Evolutionary conservation across 2,797 vertebrate species (phyloP).

Genomic region (Schizopygopsis pylzovi): DNA sequence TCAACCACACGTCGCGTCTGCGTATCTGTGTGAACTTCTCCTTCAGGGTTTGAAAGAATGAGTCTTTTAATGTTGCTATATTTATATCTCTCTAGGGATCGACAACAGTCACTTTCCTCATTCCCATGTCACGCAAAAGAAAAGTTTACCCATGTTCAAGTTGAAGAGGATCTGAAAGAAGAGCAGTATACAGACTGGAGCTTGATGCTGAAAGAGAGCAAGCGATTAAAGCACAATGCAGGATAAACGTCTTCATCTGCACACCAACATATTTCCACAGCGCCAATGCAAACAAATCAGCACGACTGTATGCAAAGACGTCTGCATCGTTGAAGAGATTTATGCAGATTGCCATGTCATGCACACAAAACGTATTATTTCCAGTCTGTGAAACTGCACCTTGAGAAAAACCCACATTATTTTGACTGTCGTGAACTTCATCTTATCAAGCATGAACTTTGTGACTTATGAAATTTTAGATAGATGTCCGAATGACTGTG

Average conservation of each 20-base stretch:
- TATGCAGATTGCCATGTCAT: constrained; percentile 48
- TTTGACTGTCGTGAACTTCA: constrained; percentile 29
- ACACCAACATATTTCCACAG: constrained; percentile 48
- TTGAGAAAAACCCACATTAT: not conserved
- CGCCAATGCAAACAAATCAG: constrained; percentile 38
- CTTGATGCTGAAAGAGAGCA: constrained; percentile 45
- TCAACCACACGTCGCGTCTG: constrained; percentile 36
- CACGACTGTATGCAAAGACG: constrained; percentile 19
- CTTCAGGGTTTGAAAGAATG: constrained; percentile 48
- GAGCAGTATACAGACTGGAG: constrained; percentile 53
- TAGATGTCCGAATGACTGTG: not conserved
- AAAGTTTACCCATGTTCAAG: constrained; percentile 58
- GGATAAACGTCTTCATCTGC: constrained; percentile 62
- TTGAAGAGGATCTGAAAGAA: constrained; percentile 46
- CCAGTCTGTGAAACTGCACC: constrained; percentile 1
- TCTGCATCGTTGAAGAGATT: constrained; percentile 21
- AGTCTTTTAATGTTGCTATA: constrained; percentile 48
- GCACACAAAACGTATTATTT: constrained; percentile 37
- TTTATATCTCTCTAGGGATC: constrained; percentile 48
- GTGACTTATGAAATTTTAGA: constrained; percentile 24
- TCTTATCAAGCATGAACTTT: not conserved
- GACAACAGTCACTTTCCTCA: constrained; percentile 41
- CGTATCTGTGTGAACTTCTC: constrained; percentile 31
- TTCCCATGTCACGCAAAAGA: constrained; percentile 58
- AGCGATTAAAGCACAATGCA: constrained; percentile 60